These are phyloP conservation scores for Epizoanthus scotinus DNA, from an alignment of 92 coral and sea anemone genomes.

Conservation along the genomic window DNA sequence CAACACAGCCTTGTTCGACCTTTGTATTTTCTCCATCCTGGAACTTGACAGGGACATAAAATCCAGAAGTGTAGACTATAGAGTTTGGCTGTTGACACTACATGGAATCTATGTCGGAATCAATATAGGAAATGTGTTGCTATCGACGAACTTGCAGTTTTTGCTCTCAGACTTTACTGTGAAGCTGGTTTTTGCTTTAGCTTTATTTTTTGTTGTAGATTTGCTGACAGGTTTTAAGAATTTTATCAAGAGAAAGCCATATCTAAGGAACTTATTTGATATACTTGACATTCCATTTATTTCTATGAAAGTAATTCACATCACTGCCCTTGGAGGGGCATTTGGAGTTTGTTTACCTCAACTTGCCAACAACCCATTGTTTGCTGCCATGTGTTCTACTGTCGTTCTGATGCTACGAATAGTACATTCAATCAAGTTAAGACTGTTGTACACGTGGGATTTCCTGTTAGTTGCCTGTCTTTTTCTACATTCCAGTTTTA, in stretches of 20 bases:
- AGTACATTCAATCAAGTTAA: background rate
- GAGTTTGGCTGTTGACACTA: background rate
- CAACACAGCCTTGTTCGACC: background rate
- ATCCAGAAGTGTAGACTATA: background rate
- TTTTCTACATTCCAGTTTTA: background rate
- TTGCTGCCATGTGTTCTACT: background rate
- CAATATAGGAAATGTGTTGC: background rate
- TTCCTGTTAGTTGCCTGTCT: background rate
- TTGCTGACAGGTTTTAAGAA: too few species aligned
- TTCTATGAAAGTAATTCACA: too few species aligned
- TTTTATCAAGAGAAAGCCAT: too few species aligned
- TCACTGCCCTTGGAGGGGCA: too few species aligned
- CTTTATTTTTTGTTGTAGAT: too few species aligned
- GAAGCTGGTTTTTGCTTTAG: too few species aligned
- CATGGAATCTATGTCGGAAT: background rate
- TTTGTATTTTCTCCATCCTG: background rate
- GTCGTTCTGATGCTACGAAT: background rate
- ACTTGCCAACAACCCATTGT: background rate
- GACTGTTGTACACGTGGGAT: background rate
- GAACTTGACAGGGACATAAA: background rate
- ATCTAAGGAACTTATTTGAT: too few species aligned
- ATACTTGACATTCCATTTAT: too few species aligned
- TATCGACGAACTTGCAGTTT: too few species aligned
- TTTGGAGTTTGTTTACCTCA: background rate
- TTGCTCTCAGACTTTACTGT: too few species aligned